These are phyloP conservation scores for Pelobates cultripes DNA, from an alignment of 2,797 vertebrate species.

Conservation along the genomic window DNA sequence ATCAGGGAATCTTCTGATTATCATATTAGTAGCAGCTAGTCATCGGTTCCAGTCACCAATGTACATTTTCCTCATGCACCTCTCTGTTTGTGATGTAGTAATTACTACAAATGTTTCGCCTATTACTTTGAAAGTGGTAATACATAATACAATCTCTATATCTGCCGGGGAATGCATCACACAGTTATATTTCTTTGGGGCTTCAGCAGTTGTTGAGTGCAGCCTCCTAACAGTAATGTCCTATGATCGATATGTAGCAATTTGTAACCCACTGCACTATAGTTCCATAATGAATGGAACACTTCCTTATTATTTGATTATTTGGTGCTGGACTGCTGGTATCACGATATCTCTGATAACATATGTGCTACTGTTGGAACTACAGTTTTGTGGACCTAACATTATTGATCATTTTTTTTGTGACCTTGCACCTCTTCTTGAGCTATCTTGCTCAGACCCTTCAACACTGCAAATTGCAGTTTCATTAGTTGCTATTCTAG, in stretches of 20 bases:
- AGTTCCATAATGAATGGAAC: conserved; percentile 56
- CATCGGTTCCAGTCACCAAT: conserved; percentile 1
- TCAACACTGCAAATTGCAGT: conserved; percentile 43
- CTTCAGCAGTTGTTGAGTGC: conserved; percentile 60
- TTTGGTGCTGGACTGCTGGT: conserved; percentile 58
- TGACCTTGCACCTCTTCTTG: conserved; percentile 60
- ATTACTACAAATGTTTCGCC: not conserved
- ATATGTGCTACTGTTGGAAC: conserved; percentile 39
- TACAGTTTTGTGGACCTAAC: conserved; percentile 6
- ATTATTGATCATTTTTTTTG: conserved; percentile 62
- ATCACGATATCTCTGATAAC: conserved; percentile 58
- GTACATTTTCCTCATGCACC: conserved; percentile 8
- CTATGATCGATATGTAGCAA: conserved; percentile 60
- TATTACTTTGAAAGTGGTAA: not conserved
- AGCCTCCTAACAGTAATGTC: conserved; percentile 63
- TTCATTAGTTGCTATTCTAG: not conserved
- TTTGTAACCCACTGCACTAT: conserved; percentile 62
- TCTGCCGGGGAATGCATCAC: not conserved
- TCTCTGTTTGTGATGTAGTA: not conserved
- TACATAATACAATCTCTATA: not conserved
- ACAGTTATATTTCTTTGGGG: conserved; percentile 6
- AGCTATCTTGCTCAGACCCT: conserved; percentile 37
- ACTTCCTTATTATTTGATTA: conserved; percentile 42
- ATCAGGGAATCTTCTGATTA: not conserved
- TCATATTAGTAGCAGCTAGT: not conserved